Conservation (phyloP, 2,797 vertebrate genomes). For the Dermochelys coriacea region DNA sequence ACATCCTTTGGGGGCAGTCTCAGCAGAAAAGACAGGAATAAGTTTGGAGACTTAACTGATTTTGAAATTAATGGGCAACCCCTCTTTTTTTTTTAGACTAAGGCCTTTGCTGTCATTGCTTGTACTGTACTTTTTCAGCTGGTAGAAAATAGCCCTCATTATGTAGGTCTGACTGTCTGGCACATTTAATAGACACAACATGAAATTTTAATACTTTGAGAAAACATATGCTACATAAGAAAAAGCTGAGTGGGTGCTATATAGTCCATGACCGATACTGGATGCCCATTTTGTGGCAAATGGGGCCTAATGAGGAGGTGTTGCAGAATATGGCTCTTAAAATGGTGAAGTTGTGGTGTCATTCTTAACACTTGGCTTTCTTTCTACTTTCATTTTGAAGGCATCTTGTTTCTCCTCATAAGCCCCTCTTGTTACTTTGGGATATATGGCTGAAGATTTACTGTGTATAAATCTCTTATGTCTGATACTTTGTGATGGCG, state of each 20-base stretch:
- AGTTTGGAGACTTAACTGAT: background rate
- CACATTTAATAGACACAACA: background rate
- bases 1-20: background rate
- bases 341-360: background rate
- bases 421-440: too few species aligned
- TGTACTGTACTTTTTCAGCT: background rate
- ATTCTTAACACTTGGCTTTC: background rate
- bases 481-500: too few species aligned
- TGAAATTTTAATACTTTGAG: background rate
- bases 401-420: background rate
- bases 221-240: background rate
- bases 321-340: background rate
- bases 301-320: background rate
- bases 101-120: background rate
- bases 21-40: background rate
- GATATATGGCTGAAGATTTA: too few species aligned
- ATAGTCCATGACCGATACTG: background rate
- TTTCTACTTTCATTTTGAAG: slow-evolving; percentile 18
- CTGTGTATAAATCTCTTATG: too few species aligned
- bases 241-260: background rate
- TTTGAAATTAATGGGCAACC: background rate
- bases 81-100: background rate
- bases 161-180: background rate
- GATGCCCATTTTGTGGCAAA: background rate
- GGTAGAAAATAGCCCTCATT: background rate